Percentiles rank a stretch among this genome's conserved stretches.
These are phyloP conservation scores for Gibbula magus DNA, from an alignment of 2,888 invertebrate species.

Conservation along the genomic window DNA sequence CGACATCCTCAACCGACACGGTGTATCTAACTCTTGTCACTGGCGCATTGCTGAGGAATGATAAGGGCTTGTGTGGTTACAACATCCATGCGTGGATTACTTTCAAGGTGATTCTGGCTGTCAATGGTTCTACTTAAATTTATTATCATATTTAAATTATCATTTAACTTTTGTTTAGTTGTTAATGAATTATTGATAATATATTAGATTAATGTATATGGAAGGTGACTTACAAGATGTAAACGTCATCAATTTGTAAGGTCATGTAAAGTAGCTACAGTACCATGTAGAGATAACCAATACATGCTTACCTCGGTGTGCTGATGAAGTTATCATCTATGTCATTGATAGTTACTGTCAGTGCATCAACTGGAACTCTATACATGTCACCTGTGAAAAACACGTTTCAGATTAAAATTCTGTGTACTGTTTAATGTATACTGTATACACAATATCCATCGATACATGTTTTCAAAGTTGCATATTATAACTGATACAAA, in stretches of 20 bases:
- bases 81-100: neutral
- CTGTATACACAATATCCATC: neutral
- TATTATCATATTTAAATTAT: neutral
- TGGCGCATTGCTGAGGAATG: neutral
- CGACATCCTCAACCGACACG: constrained; percentile 26
- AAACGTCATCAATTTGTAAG: no score
- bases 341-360: neutral
- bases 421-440: neutral
- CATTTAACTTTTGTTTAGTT: no score
- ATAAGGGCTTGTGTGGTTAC: neutral
- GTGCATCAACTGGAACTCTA: neutral
- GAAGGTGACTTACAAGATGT: no score
- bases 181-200: no score
- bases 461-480: neutral
- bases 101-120: neutral
- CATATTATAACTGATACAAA: neutral
- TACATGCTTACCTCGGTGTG: neutral
- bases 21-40: constrained; percentile 33
- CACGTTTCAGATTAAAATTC: neutral
- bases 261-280: no score
- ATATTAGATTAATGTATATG: no score
- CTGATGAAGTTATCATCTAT: neutral
- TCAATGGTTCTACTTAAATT: neutral
- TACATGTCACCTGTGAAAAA: neutral
- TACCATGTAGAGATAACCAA: neutral